Percentiles rank a stretch among this genome's conserved stretches.
Evolutionary conservation across 2,888 invertebrate species (phyloP).

Genomic region (Geophilus truncorum): DNA sequence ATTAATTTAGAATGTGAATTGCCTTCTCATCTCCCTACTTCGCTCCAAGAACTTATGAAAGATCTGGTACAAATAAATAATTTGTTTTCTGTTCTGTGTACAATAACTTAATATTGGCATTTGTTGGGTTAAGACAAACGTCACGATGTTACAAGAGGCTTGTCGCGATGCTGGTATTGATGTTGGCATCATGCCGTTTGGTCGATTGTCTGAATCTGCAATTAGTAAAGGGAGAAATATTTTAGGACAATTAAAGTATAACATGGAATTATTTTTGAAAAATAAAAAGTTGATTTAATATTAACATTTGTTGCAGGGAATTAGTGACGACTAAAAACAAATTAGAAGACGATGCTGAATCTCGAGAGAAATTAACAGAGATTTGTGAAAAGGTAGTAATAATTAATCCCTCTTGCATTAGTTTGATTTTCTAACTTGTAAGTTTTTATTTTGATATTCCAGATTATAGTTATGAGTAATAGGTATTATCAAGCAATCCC

Average conservation of each 20-base stretch:
- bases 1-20: slow-evolving; percentile 46
- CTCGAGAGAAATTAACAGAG: slow-evolving; percentile 41
- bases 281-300: neutral
- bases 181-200: slow-evolving; percentile 47
- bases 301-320: slow-evolving; percentile 30
- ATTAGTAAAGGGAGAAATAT: slow-evolving; percentile 47
- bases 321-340: slow-evolving; percentile 38
- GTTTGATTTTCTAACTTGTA: neutral
- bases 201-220: slow-evolving; percentile 47
- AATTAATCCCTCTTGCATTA: too few relatives aligned
- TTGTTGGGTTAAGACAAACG: slow-evolving; percentile 43
- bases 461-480: slow-evolving; percentile 50
- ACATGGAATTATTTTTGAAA: neutral
- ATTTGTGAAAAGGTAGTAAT: slow-evolving; percentile 45
- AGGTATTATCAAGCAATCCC: slow-evolving; percentile 53
- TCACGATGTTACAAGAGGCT: slow-evolving; percentile 45
- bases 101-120: neutral
- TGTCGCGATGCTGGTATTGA: slow-evolving; percentile 44
- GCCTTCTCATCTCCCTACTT: slow-evolving; percentile 46
- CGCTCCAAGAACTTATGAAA: slow-evolving; percentile 46
- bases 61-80: slow-evolving; percentile 46
- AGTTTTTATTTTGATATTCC: slow-evolving; percentile 14
- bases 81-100: neutral
- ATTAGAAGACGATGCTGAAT: slow-evolving; percentile 35
- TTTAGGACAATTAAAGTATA: slow-evolving; percentile 47